Percentiles rank a stretch among this genome's conserved stretches.
phyloP scores from a whole-genome alignment of 1,140 invertebrate genomes.

The Hypothenemus hampei region DNA sequence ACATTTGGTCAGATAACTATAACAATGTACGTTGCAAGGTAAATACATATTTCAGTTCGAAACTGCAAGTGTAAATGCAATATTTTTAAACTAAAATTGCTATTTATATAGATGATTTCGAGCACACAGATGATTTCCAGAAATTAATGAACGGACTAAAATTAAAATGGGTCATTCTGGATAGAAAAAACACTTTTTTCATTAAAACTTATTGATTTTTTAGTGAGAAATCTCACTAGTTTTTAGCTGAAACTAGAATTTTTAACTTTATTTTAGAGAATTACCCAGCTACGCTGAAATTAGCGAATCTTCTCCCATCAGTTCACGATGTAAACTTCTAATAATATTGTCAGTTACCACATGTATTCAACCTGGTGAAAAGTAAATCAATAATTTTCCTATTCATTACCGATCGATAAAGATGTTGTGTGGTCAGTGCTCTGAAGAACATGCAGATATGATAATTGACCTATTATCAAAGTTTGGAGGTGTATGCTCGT shows the following conservation, averaged over 20 bases:
- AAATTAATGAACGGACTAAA: conserved; percentile 12
- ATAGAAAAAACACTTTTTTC: not conserved
- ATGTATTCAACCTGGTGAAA: not conserved
- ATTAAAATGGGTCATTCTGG: conserved; percentile 2
- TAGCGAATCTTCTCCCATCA: not conserved
- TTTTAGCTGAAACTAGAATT: not conserved
- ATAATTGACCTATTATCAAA: conserved; percentile 15
- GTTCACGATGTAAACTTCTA: not conserved
- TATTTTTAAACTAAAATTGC: too few relatives aligned
- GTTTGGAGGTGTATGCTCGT: conserved; percentile 10
- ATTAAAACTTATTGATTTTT: not conserved
- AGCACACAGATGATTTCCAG: conserved; percentile 4
- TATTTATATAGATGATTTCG: conserved; percentile 19
- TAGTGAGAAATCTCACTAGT: not conserved
- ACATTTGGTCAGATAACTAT: too few relatives aligned
- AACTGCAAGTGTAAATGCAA: too few relatives aligned
- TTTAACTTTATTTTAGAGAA: not conserved
- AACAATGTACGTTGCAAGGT: too few relatives aligned
- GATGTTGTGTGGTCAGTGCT: conserved; percentile 22
- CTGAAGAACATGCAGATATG: conserved; percentile 14
- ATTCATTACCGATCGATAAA: not conserved
- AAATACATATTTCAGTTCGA: too few relatives aligned
- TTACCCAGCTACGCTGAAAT: not conserved
- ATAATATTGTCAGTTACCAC: not conserved
- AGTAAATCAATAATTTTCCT: not conserved